Conservation (phyloP, 2,113 vertebrate genomes). For the Pseudopipra pipra region DNA sequence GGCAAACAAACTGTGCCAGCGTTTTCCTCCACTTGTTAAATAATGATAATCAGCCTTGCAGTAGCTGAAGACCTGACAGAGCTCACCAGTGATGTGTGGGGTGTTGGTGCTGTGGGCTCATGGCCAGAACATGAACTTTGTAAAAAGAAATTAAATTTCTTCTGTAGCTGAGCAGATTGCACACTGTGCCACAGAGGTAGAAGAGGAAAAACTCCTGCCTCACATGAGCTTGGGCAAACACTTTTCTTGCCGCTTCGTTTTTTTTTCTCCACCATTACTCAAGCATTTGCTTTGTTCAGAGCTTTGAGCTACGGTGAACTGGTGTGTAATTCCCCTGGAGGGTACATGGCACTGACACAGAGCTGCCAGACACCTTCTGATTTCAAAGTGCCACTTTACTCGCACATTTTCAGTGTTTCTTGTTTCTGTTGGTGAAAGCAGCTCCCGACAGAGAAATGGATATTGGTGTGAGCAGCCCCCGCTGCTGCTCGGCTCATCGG, state of each 20-base stretch:
- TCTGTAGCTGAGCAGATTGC: neutral
- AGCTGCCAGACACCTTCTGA: neutral
- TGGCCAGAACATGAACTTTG: neutral
- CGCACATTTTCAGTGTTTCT: neutral
- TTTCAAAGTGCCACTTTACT: neutral
- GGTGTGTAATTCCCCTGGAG: neutral
- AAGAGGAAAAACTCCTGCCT: neutral
- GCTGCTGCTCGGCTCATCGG: neutral
- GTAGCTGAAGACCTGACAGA: neutral
- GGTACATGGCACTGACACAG: neutral
- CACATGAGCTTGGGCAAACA: fast-evolving
- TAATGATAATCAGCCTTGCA: neutral
- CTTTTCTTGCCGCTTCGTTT: neutral
- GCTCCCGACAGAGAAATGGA: neutral
- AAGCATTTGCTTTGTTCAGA: neutral
- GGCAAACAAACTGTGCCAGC: neutral
- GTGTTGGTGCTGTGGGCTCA: neutral
- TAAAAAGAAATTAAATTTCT: neutral
- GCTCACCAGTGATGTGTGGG: neutral
- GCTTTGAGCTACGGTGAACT: neutral
- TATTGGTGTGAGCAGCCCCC: neutral
- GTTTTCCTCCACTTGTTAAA: neutral
- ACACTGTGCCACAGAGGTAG: neutral
- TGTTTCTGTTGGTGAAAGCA: neutral
- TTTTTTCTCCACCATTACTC: neutral